Conservation (phyloP, 2,888 invertebrate species). For the Bombylius discolor region DNA sequence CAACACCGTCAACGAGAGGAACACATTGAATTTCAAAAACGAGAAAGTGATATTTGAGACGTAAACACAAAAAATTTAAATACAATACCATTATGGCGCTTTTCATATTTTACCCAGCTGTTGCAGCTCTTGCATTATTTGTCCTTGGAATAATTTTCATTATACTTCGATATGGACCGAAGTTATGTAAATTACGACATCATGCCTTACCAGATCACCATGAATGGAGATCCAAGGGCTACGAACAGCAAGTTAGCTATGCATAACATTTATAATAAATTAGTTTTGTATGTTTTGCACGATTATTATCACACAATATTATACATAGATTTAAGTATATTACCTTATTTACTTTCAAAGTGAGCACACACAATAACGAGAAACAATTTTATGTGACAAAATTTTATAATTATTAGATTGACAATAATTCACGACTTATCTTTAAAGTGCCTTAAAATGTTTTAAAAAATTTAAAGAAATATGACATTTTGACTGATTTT, state of each 20-base stretch:
- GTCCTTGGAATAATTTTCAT: constrained; percentile 61
- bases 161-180: constrained; percentile 61
- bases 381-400: no score
- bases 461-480: no score
- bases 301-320: no score
- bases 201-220: constrained; percentile 49
- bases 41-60: constrained; percentile 65
- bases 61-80: constrained; percentile 13
- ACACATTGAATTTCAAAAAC: constrained; percentile 54
- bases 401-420: no score
- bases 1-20: constrained; percentile 30
- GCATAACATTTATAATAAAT: constrained; percentile 19
- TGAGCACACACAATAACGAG: no score
- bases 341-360: no score
- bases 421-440: no score
- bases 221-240: constrained; percentile 48
- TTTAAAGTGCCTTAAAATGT: no score
- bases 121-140: constrained; percentile 58
- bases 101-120: constrained; percentile 64
- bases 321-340: no score
- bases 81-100: constrained; percentile 44
- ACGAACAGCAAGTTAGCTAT: constrained; percentile 34
- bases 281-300: no score
- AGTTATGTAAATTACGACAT: constrained; percentile 57
- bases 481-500: not conserved